Percentiles rank a stretch among this genome's conserved stretches.
Evolutionary conservation across 2,888 invertebrate species (phyloP).

Genomic region (Sarcophaga rosellei): DNA sequence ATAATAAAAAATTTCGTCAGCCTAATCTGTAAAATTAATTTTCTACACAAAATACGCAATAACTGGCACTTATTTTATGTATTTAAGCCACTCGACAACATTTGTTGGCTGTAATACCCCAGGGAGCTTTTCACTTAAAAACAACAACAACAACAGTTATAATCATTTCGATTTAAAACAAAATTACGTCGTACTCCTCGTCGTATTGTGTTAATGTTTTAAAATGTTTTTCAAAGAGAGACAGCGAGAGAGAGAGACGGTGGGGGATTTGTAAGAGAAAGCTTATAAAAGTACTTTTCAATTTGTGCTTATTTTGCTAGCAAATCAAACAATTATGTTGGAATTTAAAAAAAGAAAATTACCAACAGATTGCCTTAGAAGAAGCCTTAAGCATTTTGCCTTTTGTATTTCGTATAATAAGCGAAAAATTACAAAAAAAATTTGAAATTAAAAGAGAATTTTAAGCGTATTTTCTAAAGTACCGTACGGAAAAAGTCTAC

Average conservation of each 20-base stretch:
- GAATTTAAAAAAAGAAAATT: constrained; percentile 34
- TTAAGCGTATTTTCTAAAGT: too few species aligned
- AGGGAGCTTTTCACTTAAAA: constrained; percentile 53
- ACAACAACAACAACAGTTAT: not conserved
- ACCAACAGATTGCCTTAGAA: constrained; percentile 60
- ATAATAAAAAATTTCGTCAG: constrained; percentile 51
- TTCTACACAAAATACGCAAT: constrained; percentile 65
- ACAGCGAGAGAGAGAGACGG: not conserved
- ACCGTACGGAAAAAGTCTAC: too few species aligned
- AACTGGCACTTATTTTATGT: not conserved
- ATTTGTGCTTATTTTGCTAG: constrained; percentile 61
- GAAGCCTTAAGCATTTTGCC: constrained; percentile 54
- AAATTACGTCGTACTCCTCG: constrained; percentile 36
- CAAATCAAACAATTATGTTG: constrained; percentile 62
- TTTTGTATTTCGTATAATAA: constrained; percentile 58
- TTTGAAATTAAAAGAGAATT: not conserved
- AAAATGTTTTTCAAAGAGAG: not conserved
- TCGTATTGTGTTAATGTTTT: constrained; percentile 55
- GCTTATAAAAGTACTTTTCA: constrained; percentile 16
- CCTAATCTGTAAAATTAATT: constrained; percentile 73
- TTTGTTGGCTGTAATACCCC: constrained; percentile 42
- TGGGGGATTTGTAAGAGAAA: not conserved
- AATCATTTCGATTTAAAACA: constrained; percentile 23
- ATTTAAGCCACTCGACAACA: constrained; percentile 57
- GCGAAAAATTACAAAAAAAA: constrained; percentile 59